These are phyloP conservation scores for Recurvirostra avosetta DNA, from an alignment of 2,113 vertebrate species.

Conservation along the genomic window DNA sequence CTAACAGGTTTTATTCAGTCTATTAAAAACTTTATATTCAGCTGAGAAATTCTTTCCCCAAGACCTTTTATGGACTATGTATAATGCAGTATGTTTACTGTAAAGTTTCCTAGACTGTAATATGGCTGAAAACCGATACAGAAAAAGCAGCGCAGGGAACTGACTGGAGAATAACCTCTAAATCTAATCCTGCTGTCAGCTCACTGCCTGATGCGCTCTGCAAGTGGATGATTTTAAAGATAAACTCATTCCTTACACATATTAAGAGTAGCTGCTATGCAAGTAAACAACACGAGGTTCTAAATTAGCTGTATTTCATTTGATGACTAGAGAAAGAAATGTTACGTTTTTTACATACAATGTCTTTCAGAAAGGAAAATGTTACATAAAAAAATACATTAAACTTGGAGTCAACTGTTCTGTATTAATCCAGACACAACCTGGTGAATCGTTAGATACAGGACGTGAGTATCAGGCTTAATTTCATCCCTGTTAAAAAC, in stretches of 20 bases:
- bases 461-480: background rate
- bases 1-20: background rate
- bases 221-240: background rate
- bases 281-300: background rate
- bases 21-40: background rate
- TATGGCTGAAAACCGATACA: background rate
- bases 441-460: background rate
- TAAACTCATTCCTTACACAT: background rate
- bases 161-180: background rate
- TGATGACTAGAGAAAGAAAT: background rate
- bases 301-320: background rate
- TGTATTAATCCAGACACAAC: background rate
- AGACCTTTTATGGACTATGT: background rate
- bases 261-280: background rate
- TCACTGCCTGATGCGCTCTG: background rate
- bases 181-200: background rate
- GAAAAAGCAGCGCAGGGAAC: background rate
- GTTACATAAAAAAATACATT: background rate
- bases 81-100: background rate
- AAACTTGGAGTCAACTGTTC: background rate
- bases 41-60: background rate
- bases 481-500: background rate
- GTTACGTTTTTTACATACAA: background rate
- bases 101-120: background rate
- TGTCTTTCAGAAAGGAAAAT: background rate